These are phyloP conservation scores for Bos javanicus DNA, from an alignment of 2,113 vertebrate genomes.

Conservation along the genomic window DNA sequence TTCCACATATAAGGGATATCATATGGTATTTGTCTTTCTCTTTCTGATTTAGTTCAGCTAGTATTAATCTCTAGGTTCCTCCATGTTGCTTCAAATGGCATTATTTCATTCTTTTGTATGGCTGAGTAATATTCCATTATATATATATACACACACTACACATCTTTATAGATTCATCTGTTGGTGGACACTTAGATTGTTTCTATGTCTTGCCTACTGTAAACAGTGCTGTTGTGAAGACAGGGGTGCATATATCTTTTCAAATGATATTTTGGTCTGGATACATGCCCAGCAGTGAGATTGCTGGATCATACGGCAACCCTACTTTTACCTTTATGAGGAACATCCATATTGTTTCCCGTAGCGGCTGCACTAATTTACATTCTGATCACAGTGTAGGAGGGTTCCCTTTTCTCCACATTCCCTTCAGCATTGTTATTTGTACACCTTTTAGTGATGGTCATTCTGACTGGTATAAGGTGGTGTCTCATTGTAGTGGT, in stretches of 20 bases:
- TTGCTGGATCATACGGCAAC: background rate
- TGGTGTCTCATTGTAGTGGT: background rate
- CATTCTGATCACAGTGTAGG: background rate
- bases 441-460: background rate
- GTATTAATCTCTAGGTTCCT: background rate
- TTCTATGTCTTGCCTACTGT: background rate
- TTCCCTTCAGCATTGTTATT: background rate
- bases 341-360: background rate
- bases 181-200: background rate
- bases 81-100: background rate
- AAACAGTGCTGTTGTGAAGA: background rate
- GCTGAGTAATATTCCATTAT: background rate
- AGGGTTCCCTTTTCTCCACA: background rate
- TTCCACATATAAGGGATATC: background rate
- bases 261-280: background rate
- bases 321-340: background rate
- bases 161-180: background rate
- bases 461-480: background rate
- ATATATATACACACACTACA: background rate
- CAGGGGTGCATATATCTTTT: background rate
- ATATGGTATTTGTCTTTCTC: background rate
- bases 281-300: background rate
- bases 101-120: background rate
- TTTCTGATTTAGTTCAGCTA: background rate
- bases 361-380: background rate